Percentiles rank a stretch among this genome's conserved stretches.
phyloP scores from a whole-genome alignment of 2,888 invertebrate species.

The Bombyx huttoni region DNA sequence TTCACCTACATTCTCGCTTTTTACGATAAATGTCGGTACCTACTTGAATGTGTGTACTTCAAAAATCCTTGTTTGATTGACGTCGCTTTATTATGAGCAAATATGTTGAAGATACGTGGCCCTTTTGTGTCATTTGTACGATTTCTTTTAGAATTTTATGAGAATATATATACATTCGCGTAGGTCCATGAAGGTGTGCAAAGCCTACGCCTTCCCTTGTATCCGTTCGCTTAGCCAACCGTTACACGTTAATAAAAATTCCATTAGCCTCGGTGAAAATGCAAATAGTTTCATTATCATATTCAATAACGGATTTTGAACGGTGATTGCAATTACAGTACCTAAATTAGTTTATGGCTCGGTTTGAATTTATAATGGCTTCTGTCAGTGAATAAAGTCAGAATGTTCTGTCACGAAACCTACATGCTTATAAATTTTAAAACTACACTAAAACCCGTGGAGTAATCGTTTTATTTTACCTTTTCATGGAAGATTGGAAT shows the following conservation, averaged over 20 bases:
- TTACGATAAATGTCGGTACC: background rate
- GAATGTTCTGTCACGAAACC: background rate
- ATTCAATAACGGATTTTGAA: slow-evolving; percentile 4
- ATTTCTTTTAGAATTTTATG: background rate
- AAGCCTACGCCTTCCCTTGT: background rate
- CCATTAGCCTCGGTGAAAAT: slow-evolving; percentile 3
- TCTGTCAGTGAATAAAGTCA: background rate
- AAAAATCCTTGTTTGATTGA: background rate
- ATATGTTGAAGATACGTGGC: background rate
- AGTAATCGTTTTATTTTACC: no score
- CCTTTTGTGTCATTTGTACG: background rate
- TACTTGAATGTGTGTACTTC: background rate
- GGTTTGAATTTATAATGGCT: background rate
- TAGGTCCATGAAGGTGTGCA: background rate
- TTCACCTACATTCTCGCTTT: background rate
- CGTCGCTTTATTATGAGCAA: background rate
- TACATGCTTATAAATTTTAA: background rate
- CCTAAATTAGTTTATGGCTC: background rate
- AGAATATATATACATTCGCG: background rate
- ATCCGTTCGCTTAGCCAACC: slow-evolving; percentile 1
- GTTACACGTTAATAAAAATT: slow-evolving; percentile 1
- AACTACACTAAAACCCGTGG: no score
- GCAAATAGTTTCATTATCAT: slow-evolving; percentile 8
- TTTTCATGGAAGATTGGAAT: no score
- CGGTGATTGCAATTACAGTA: background rate